Conservation (phyloP, 2,113 vertebrate species). For the Eublepharis macularius region DNA sequence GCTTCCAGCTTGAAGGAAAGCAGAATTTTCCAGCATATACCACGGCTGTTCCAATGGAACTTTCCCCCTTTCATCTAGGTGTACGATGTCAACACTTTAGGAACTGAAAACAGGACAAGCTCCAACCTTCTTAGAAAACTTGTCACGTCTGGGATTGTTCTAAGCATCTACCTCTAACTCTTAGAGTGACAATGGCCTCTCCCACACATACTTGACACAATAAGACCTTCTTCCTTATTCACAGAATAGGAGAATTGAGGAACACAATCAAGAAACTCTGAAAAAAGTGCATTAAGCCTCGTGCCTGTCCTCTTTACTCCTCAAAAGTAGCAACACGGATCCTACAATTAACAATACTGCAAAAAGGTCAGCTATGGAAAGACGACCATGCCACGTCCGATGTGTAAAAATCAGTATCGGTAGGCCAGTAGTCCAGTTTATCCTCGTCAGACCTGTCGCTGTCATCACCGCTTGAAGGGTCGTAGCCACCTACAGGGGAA, state of each 20-base stretch:
- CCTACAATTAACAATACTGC: neutral
- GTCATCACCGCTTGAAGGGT: constrained; percentile 77
- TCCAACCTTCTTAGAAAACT: neutral
- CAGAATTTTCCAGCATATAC: neutral
- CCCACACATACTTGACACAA: fast-evolving
- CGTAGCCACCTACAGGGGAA: constrained; percentile 11
- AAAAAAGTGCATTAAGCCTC: fast-evolving
- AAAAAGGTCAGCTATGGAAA: constrained; percentile 75
- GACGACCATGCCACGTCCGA: constrained; percentile 77
- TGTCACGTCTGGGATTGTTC: neutral
- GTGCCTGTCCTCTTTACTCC: neutral
- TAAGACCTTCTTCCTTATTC: neutral
- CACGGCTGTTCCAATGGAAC: neutral
- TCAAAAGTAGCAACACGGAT: neutral
- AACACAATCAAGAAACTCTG: neutral
- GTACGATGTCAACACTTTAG: neutral
- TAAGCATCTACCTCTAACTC: fast-evolving
- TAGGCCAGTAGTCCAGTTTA: constrained; percentile 71
- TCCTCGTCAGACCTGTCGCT: constrained; percentile 71
- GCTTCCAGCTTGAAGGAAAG: neutral
- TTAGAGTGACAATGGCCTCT: neutral
- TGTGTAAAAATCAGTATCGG: constrained; percentile 70
- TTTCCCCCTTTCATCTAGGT: neutral
- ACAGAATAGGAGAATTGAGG: neutral
- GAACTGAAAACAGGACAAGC: neutral